phyloP scores from a whole-genome alignment of 2,888 invertebrate genomes.

The Rhopalosiphum nymphaeae region DNA sequence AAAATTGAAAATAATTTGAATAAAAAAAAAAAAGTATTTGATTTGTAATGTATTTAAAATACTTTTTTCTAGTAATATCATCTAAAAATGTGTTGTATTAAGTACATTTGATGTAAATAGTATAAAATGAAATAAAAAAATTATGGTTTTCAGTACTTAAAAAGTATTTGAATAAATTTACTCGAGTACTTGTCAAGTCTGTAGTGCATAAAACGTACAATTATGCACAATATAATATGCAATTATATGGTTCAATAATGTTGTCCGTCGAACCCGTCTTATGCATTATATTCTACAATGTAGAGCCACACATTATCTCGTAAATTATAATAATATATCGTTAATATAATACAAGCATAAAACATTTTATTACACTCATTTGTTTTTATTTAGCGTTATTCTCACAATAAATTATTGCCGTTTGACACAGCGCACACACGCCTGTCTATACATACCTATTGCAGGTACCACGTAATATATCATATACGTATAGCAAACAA shows the following conservation, averaged over 20 bases:
- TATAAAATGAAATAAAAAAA: no score
- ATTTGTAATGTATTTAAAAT: not conserved
- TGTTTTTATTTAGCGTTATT: not conserved
- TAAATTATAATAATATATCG: constrained; percentile 2
- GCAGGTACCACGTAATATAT: not conserved
- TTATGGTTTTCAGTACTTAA: not conserved
- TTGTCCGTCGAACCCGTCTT: not conserved
- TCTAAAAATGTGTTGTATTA: no score
- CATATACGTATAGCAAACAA: not conserved
- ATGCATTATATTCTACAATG: no score
- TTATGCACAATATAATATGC: not conserved
- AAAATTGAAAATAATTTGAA: no score
- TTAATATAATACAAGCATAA: not conserved
- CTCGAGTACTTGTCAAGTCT: not conserved
- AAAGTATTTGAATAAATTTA: not conserved
- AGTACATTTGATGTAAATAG: no score
- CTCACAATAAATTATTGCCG: not conserved
- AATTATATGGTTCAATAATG: not conserved
- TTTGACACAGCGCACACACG: not conserved
- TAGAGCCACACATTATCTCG: not conserved
- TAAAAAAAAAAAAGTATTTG: no score
- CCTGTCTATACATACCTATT: not conserved
- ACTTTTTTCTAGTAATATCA: not conserved
- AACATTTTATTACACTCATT: not conserved
- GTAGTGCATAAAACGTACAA: not conserved